phyloP scores from a whole-genome alignment of 2,888 invertebrate species.

The Rhagophthalmus giganteus region DNA sequence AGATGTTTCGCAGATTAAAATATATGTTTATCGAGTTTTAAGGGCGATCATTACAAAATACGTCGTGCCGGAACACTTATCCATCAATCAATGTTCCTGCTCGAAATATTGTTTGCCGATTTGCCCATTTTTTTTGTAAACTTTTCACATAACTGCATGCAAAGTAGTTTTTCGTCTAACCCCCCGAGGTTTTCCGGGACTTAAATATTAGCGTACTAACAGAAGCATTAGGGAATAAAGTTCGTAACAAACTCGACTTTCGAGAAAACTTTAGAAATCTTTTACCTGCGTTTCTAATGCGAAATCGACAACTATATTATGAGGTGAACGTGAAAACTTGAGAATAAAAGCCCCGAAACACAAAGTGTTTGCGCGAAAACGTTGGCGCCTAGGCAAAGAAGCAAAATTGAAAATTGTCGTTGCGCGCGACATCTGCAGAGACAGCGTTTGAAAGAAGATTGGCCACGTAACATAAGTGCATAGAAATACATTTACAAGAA shows the following conservation, averaged over 20 bases:
- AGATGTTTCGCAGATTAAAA: not conserved
- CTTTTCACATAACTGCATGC: too few relatives aligned
- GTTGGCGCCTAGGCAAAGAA: too few relatives aligned
- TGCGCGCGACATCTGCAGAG: not conserved
- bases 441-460: not conserved
- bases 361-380: too few relatives aligned
- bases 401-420: not conserved
- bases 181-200: not conserved
- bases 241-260: not conserved
- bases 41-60: too few relatives aligned
- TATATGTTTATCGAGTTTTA: not conserved
- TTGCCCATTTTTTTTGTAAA: too few relatives aligned
- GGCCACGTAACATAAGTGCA: too few relatives aligned
- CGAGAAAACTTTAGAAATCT: not conserved
- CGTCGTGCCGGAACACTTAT: too few relatives aligned
- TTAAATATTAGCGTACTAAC: constrained; percentile 2
- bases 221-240: not conserved
- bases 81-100: too few relatives aligned
- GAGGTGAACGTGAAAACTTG: too few relatives aligned
- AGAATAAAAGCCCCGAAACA: too few relatives aligned
- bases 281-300: not conserved
- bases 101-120: too few relatives aligned
- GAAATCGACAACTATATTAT: not conserved
- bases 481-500: too few relatives aligned
- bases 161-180: not conserved